Evolutionary conservation across 2,113 vertebrate species (phyloP), one percentile per base, ranked within the genome.

Genomic region (Hirundichthys speculiger): DNA sequence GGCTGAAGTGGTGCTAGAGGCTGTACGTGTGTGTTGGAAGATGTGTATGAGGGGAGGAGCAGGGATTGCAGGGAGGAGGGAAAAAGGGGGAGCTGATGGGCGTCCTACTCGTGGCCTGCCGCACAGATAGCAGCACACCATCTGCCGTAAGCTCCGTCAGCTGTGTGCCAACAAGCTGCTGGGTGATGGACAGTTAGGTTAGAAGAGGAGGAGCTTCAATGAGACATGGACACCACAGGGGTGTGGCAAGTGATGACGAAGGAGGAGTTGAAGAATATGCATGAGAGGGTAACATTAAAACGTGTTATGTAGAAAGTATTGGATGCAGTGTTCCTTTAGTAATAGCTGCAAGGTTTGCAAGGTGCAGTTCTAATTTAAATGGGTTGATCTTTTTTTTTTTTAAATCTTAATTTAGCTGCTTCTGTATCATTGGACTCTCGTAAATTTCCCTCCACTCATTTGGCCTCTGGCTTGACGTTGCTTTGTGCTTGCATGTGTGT

Each of bases 21-120:
- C 82, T 54, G 60, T 77, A 43, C 76, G 78, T 67, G 70, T 50
- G 25, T 21, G 57, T 47, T 19, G 6, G 58, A 50, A 34, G 64
- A 76, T 68, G 67, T 84, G 81, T 53, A 70, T 34, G 43, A 82
- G 62, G 20, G 50, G 52, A 65, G 53, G 57, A 71, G 54, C 59
- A 61, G 76, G 39, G 80, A 73, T 65, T 50, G 50, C 48, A 69
- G 73, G 27, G 55, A 55, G 45, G 59, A 79, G 53, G 73, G n/a
- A n/a, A n/a, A n/a, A 43, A 59, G 83, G 80, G 77, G 82, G 83
- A 51, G 77, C 55, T 73, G 77, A 57, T 61, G 70, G 80, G 74
- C 84, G 83, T 87, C 83, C 86, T 84, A 87, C 86, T 87, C 79
- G 90, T 89, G 82, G 80, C 83, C 69, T 84, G 71, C 84, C 82